A percentile compares a stretch with the other conserved stretches of the same genome.
Conservation (phyloP, 2,797 vertebrate genomes). For the Myotis planiceps region DNA sequence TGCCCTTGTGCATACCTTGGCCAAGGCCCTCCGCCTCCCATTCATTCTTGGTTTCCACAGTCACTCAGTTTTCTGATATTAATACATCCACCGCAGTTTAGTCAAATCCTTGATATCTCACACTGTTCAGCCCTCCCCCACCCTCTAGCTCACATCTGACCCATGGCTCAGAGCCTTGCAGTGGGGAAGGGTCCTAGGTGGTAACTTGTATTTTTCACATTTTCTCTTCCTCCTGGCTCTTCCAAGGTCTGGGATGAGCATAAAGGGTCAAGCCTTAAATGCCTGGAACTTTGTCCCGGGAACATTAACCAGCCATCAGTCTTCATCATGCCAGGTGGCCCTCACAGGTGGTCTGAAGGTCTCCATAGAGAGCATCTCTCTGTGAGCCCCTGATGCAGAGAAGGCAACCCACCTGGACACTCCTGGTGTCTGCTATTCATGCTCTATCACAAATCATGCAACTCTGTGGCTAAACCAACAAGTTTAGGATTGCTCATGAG, state of each 20-base stretch:
- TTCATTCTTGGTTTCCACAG: background rate
- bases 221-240: background rate
- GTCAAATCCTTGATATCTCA: background rate
- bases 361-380: fast-evolving
- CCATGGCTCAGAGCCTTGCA: background rate
- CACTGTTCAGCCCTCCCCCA: background rate
- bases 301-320: fast-evolving
- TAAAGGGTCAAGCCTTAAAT: too few species aligned
- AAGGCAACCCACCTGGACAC: too few species aligned
- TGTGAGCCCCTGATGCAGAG: background rate
- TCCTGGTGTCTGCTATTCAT: fast-evolving
- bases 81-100: background rate
- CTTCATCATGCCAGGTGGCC: background rate
- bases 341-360: background rate
- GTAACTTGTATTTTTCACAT: fast-evolving
- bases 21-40: background rate
- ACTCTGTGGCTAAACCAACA: background rate
- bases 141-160: background rate
- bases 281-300: background rate
- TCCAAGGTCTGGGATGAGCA: too few species aligned
- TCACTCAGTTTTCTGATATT: background rate
- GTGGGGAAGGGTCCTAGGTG: fast-evolving
- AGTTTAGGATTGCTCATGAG: background rate
- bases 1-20: background rate
- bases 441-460: fast-evolving